Evolutionary conservation across 23 tunicate genomes (phyloP).

Genomic region (Halocynthia aurantium): DNA sequence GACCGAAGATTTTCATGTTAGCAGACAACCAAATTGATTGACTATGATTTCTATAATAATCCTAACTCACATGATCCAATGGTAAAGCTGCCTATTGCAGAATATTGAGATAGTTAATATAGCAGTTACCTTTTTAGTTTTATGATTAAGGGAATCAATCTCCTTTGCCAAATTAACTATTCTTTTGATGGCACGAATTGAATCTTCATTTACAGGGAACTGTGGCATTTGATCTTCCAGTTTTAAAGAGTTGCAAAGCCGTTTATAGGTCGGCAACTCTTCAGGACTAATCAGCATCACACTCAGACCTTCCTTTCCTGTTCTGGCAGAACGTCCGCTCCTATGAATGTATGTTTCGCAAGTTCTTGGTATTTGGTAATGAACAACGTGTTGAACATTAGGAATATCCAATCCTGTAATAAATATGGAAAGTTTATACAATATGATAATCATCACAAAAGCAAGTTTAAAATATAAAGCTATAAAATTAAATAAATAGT

Average conservation of each 20-base stretch:
- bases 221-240: slow-evolving; percentile 58
- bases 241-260: slow-evolving; percentile 51
- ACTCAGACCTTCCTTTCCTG: slow-evolving; percentile 77
- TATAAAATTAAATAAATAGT: too few species aligned
- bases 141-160: slow-evolving; percentile 50
- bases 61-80: too few species aligned
- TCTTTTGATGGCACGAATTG: slow-evolving; percentile 44
- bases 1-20: too few species aligned
- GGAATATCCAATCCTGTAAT: slow-evolving; percentile 88
- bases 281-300: slow-evolving; percentile 57
- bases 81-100: too few species aligned
- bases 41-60: too few species aligned
- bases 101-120: too few species aligned
- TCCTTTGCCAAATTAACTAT: slow-evolving; percentile 66
- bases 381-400: slow-evolving; percentile 87
- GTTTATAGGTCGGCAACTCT: slow-evolving; percentile 49
- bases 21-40: too few species aligned
- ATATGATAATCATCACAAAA: background rate
- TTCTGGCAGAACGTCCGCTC: slow-evolving; percentile 92
- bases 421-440: background rate
- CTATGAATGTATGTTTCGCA: slow-evolving; percentile 90
- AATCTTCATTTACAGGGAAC: slow-evolving; percentile 30
- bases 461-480: background rate
- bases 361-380: slow-evolving; percentile 92
- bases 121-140: slow-evolving; percentile 44